Evolutionary conservation across 2,797 vertebrate species (phyloP).

Genomic region (Borostomias antarcticus): DNA sequence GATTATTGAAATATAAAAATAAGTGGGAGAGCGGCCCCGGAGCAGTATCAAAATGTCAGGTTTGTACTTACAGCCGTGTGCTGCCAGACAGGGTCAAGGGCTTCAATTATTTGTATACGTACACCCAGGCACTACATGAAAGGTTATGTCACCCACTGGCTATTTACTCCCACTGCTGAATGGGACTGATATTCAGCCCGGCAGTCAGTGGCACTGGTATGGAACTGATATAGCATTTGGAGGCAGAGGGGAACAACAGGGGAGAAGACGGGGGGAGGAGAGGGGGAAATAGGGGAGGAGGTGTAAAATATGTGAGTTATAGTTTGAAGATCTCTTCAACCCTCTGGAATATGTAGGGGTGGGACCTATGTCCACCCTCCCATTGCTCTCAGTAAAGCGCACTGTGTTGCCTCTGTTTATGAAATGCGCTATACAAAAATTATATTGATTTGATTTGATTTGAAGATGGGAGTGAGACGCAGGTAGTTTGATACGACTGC

Average conservation of each 20-base stretch:
- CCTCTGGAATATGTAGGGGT: too few relatives aligned
- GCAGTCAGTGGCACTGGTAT: conserved; percentile 81
- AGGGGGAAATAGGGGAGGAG: neutral
- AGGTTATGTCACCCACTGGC: conserved; percentile 97
- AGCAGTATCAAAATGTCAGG: conserved; percentile 99
- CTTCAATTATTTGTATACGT: conserved; percentile 99
- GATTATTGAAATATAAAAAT: conserved; percentile 99
- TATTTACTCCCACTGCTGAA: conserved; percentile 91
- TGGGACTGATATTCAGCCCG: conserved; percentile 83
- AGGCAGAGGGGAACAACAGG: conserved; percentile 19
- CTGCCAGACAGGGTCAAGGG: conserved; percentile 97
- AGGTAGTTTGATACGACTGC: too few relatives aligned
- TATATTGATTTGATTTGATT: too few relatives aligned
- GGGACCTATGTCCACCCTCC: too few relatives aligned
- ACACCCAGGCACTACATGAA: conserved; percentile 91
- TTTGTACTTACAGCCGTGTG: conserved; percentile 98
- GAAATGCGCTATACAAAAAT: too few relatives aligned
- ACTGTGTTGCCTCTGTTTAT: too few relatives aligned
- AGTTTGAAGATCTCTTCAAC: too few relatives aligned
- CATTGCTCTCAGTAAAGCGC: too few relatives aligned
- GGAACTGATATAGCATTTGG: conserved; percentile 78
- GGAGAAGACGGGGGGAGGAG: neutral
- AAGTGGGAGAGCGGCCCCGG: conserved; percentile 88
- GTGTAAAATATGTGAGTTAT: neutral
- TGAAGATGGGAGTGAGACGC: too few relatives aligned